Evolutionary conservation across 2,888 invertebrate genomes (phyloP).

Genomic region (Temnothorax unifasciatus): DNA sequence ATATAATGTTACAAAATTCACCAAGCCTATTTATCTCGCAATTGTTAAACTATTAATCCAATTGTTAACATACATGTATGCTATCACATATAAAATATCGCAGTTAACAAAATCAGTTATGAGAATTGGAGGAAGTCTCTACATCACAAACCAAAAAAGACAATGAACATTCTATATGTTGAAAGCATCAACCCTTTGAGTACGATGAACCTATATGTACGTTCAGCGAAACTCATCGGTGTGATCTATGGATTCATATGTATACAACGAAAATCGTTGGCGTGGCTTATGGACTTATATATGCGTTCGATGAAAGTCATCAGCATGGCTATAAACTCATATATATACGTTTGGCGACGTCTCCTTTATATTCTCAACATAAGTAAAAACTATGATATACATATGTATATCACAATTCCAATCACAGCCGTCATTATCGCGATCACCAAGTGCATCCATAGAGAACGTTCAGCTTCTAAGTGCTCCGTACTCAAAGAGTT

Average conservation of each 20-base stretch:
- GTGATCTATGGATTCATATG: not conserved
- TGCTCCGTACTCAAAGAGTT: slow-evolving; percentile 27
- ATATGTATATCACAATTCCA: not conserved
- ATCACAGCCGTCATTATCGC: not conserved
- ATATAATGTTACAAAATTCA: slow-evolving; percentile 11
- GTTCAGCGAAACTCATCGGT: not conserved
- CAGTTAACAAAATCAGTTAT: slow-evolving; percentile 7
- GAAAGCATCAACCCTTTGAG: slow-evolving; percentile 32
- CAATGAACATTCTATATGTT: slow-evolving; percentile 10
- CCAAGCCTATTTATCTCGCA: not conserved
- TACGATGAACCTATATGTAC: not conserved
- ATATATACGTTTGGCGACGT: not conserved
- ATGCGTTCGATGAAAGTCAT: not conserved
- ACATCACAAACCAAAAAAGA: not conserved
- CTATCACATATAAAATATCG: not conserved
- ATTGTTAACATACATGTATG: not conserved
- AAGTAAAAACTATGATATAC: not conserved
- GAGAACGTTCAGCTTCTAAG: not conserved
- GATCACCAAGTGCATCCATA: not conserved
- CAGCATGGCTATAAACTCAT: not conserved
- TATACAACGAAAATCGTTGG: not conserved
- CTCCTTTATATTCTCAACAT: not conserved
- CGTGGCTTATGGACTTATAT: not conserved
- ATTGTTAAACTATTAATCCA: slow-evolving; percentile 8
- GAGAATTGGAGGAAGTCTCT: slow-evolving; percentile 44